A percentile compares a stretch with the other conserved stretches of the same genome.
Evolutionary conservation across 2,113 vertebrate genomes (phyloP).

Genomic region (Motacilla tschutschensis): DNA sequence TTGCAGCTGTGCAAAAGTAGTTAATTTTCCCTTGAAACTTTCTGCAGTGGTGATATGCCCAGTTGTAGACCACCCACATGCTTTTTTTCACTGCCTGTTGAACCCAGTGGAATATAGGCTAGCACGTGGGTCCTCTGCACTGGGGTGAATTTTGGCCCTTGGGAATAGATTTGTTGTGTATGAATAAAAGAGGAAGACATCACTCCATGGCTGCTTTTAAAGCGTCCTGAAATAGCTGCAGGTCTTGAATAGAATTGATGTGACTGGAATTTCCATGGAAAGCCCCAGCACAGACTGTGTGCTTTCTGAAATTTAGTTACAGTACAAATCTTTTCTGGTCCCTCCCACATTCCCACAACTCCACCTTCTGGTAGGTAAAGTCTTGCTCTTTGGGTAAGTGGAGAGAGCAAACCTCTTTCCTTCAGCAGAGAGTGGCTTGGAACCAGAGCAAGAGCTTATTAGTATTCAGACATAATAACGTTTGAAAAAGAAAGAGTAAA

Average conservation of each 20-base stretch:
- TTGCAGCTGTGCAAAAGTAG: background rate
- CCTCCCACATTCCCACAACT: constrained; percentile 49
- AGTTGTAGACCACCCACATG: background rate
- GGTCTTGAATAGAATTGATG: background rate
- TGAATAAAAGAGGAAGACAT: constrained; percentile 39
- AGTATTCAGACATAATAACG: background rate
- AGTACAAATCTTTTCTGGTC: background rate
- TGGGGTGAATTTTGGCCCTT: background rate
- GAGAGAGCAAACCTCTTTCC: background rate
- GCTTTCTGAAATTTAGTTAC: constrained; percentile 5
- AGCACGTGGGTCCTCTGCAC: background rate
- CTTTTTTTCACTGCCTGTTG: background rate
- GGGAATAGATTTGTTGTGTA: background rate
- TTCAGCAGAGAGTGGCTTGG: background rate
- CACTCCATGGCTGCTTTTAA: constrained; percentile 23
- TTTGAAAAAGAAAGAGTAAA: background rate
- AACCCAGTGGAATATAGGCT: background rate
- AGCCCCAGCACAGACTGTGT: background rate
- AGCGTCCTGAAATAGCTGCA: constrained; percentile 44
- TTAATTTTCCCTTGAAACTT: constrained; percentile 5
- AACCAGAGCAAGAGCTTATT: background rate
- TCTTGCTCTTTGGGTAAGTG: background rate
- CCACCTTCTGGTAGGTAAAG: constrained; percentile 42
- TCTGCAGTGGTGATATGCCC: background rate
- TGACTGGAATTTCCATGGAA: constrained; percentile 32